A percentile compares a stretch with the other conserved stretches of the same genome.
Conservation (phyloP, 2,113 vertebrate species). For the Petromus typicus region DNA sequence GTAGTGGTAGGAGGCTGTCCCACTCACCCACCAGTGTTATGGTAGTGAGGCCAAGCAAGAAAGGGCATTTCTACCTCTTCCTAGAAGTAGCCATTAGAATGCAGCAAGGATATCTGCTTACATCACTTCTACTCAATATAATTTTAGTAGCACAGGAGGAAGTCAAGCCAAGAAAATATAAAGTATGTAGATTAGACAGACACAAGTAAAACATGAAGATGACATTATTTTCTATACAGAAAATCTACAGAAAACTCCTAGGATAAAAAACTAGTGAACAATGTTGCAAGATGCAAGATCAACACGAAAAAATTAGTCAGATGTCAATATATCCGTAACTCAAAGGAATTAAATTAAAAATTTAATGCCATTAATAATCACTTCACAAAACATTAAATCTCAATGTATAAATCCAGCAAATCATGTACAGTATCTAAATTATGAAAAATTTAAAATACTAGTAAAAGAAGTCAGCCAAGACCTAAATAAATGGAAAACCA, state of each 20-base stretch:
- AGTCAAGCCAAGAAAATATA: background rate
- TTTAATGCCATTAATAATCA: conserved; percentile 1
- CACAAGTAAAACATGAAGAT: background rate
- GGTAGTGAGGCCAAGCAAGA: background rate
- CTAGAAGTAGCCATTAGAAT: background rate
- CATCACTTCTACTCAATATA: background rate
- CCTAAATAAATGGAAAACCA: conserved; percentile 29
- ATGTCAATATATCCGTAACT: background rate
- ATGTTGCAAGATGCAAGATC: background rate
- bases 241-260: conserved; percentile 5
- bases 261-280: background rate
- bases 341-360: conserved; percentile 2
- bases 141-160: background rate
- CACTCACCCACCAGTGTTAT: background rate
- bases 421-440: background rate
- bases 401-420: background rate
- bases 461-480: conserved; percentile 33
- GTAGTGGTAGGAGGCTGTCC: background rate
- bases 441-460: background rate
- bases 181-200: background rate
- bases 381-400: background rate
- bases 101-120: background rate
- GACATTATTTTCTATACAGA: background rate
- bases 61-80: background rate
- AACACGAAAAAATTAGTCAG: background rate